Percentiles rank a stretch among this genome's conserved stretches.
phyloP scores from a whole-genome alignment of 2,888 invertebrate species.

The Acanthosepion pharaonis region DNA sequence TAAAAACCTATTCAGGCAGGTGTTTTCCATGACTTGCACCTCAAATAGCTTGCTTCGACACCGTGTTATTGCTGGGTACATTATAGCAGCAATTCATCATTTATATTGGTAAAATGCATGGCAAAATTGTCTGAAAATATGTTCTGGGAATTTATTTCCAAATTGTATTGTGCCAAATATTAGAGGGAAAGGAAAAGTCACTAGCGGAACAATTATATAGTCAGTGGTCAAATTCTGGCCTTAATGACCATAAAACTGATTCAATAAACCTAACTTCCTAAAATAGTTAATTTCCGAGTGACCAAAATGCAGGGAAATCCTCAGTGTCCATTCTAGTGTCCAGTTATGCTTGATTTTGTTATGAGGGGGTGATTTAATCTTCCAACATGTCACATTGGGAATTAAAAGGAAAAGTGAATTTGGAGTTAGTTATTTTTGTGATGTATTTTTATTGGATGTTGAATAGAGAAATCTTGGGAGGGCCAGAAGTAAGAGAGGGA shows the following conservation, averaged over 20 bases:
- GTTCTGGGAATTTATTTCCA: neutral
- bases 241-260: slow-evolving; percentile 33
- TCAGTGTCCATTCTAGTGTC: neutral
- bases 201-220: neutral
- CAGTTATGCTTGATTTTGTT: neutral
- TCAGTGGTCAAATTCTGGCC: neutral
- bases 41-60: no score
- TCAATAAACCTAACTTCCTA: neutral
- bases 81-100: neutral
- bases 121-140: neutral
- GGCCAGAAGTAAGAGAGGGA: neutral
- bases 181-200: neutral
- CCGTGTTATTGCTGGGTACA: no score
- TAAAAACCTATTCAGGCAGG: no score
- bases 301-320: neutral
- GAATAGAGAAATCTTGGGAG: neutral
- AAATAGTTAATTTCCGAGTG: neutral
- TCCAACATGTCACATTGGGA: neutral
- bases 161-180: neutral
- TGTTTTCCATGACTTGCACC: no score
- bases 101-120: slow-evolving; percentile 1
- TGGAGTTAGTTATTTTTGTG: neutral
- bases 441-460: neutral
- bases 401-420: neutral
- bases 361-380: neutral